Evolutionary conservation across 37 sponge, comb jelly and placozoan genomes (phyloP).

Genomic region (Beroe forskalii): DNA sequence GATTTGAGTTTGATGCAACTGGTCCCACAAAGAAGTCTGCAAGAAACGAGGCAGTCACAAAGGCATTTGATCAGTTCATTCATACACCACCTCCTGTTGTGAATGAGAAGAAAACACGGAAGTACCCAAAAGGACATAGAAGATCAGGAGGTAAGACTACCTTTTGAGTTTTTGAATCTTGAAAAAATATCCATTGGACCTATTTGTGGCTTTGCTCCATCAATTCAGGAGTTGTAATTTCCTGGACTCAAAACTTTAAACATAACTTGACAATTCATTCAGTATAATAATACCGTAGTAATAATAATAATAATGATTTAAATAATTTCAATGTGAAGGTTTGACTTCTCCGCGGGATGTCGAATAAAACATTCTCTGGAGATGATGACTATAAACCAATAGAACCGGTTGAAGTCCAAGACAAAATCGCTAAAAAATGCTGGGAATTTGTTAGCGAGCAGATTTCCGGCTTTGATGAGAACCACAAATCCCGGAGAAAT

Average conservation of each 20-base stretch:
- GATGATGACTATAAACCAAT: conserved; percentile 24
- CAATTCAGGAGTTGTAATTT: no score
- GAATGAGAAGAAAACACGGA: conserved; percentile 25
- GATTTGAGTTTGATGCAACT: neutral
- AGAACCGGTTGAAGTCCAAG: conserved; percentile 41
- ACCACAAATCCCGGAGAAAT: neutral
- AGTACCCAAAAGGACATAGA: neutral
- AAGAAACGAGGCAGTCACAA: neutral
- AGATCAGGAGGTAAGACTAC: no score
- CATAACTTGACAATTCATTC: no score
- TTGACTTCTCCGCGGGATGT: no score
- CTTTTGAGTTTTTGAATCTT: no score
- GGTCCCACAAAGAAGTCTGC: conserved; percentile 17
- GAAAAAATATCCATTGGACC: no score
- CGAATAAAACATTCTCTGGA: no score
- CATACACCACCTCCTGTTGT: conserved; percentile 17
- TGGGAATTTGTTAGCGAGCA: conserved; percentile 24
- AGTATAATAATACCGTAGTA: no score
- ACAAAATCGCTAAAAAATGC: conserved; percentile 27
- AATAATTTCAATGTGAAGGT: no score
- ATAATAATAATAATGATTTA: no score
- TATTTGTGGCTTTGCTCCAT: no score
- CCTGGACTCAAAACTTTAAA: no score
- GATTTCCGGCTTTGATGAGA: neutral
- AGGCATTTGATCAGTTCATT: conserved; percentile 2